These are phyloP conservation scores for Nephotettix cincticeps DNA, from an alignment of 1,140 invertebrate species.

Conservation along the genomic window DNA sequence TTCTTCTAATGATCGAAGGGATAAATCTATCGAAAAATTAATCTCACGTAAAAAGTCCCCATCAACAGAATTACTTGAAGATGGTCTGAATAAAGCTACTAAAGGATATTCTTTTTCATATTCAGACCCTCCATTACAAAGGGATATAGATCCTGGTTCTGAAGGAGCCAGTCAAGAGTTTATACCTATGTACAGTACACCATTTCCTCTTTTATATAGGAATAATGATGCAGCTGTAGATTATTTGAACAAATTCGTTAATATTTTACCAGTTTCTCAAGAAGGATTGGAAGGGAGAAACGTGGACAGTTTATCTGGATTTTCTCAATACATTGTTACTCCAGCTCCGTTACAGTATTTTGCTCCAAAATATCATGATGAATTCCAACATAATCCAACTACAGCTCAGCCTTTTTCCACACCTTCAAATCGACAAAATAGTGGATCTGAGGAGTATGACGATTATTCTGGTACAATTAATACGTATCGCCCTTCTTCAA, in stretches of 20 bases:
- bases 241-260: neutral
- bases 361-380: neutral
- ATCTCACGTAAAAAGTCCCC: too few species aligned
- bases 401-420: too few species aligned
- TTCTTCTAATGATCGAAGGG: too few species aligned
- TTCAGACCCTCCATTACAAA: neutral
- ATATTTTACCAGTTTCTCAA: neutral
- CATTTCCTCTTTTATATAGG: neutral
- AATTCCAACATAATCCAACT: neutral
- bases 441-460: too few species aligned
- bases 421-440: too few species aligned
- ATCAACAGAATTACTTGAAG: too few species aligned
- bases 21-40: too few species aligned
- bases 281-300: neutral
- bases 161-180: neutral
- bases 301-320: neutral
- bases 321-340: neutral
- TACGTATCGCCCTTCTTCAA: too few species aligned
- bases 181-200: neutral
- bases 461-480: too few species aligned
- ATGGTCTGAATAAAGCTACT: neutral
- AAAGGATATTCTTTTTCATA: neutral
- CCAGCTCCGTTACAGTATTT: neutral
- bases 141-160: neutral
- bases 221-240: neutral